Evolutionary conservation across 2,888 invertebrate genomes (phyloP).

Genomic region (Strigamia transsilvanica): DNA sequence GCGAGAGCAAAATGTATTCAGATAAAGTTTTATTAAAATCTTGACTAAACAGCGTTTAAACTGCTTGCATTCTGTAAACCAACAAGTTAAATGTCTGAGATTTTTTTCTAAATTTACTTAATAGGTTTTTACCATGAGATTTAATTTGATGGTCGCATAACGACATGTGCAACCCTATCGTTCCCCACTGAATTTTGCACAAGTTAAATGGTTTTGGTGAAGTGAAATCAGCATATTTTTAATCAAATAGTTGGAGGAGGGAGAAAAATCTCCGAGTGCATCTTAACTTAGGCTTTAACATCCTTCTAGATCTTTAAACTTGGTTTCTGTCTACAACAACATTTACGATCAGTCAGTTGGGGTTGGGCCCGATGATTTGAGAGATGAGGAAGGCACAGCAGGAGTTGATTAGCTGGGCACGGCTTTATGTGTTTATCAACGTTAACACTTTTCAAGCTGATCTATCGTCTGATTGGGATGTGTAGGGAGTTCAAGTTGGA

Average conservation of each 20-base stretch:
- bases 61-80: too few relatives aligned
- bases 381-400: constrained; percentile 36
- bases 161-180: too few relatives aligned
- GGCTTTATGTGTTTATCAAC: constrained; percentile 42
- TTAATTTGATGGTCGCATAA: too few relatives aligned
- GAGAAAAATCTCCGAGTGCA: neutral
- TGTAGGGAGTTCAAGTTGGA: neutral
- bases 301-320: constrained; percentile 18
- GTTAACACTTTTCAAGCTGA: constrained; percentile 44
- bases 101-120: too few relatives aligned
- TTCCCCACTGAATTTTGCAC: neutral
- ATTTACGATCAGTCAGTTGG: constrained; percentile 14
- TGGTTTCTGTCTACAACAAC: constrained; percentile 1
- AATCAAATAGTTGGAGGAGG: neutral
- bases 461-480: neutral
- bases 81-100: too few relatives aligned
- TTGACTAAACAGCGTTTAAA: too few relatives aligned
- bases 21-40: too few relatives aligned
- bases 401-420: constrained; percentile 41
- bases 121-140: too few relatives aligned
- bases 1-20: too few relatives aligned
- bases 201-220: too few relatives aligned
- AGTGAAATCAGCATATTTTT: neutral
- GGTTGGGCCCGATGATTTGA: constrained; percentile 18
- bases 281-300: neutral